Evolutionary conservation across 1,140 invertebrate species (phyloP), one percentile per base, ranked within the genome.

Genomic region (Apis cerana): DNA sequence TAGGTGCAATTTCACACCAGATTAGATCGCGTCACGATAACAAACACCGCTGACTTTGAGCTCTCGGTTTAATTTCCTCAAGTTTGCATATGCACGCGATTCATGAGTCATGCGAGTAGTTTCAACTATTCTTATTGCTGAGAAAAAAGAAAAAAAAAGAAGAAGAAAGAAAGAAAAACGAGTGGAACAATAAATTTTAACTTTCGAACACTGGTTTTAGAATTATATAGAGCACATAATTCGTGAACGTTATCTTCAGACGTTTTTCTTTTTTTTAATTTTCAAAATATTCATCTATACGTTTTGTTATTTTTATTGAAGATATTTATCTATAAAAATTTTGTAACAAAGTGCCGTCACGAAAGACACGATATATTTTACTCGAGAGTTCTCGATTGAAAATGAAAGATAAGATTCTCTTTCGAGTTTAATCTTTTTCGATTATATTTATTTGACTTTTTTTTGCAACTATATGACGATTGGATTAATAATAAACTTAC

Each of bases 401-500:
- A 43, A 19, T 19, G 1, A 0, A 33, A 4, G 9, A 64, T 33
- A 11, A 64, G 33, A 9, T 33, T 15, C 19, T 33, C 27, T 11
- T 2, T 33, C 19, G 64, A 0, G 64, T 67, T 17, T 33, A 8
- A n/a, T 48, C 10, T n/a, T 0, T 59, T 59, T 68, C 13, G 13
- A 12, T 61, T 78, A 10, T 13, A 9, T 1, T 8, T 59, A 8
- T 1, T 3, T 21, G 2, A 12, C 19, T 48, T 21, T 13, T 52
- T n/a, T 13, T 59, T 52, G 5, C 21, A 27, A 58, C 5, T 54
- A 12, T 19, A 0, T 9, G 5, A n/a, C 48, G 33, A 82, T 85
- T 19, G 79, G 65, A 79, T 82, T 50, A 64, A 23, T 27, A 82
- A 82, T 83, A 86, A 86, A 85, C 88, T 89, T 86, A 90, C 88